phyloP scores from a whole-genome alignment of 2,797 vertebrate genomes.

The Hoplostethus atlanticus region DNA sequence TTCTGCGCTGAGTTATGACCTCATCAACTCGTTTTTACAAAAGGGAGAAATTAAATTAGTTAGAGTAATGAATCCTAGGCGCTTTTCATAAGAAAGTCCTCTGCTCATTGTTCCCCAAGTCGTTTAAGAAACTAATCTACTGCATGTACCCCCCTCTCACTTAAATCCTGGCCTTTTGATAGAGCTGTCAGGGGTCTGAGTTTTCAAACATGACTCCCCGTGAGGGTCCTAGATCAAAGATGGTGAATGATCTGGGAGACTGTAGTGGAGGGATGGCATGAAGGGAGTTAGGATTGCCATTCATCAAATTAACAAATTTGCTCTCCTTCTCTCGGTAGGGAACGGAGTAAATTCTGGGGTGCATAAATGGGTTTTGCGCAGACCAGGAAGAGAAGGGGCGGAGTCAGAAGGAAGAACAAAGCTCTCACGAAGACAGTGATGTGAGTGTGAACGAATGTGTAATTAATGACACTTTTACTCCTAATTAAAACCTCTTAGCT shows the following conservation, averaged over 20 bases:
- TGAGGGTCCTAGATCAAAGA: conserved; percentile 77
- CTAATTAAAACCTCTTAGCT: conserved; percentile 98
- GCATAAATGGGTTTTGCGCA: conserved; percentile 65
- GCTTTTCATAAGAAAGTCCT: conserved; percentile 75
- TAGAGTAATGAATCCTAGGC: conserved; percentile 82
- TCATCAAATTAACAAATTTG: conserved; percentile 81
- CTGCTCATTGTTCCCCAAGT: conserved; percentile 77
- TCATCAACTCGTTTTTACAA: conserved; percentile 83
- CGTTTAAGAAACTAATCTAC: conserved; percentile 81
- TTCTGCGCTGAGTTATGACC: conserved; percentile 81
- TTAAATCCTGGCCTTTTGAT: conserved; percentile 69
- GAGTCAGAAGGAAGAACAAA: conserved; percentile 50
- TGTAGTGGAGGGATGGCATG: conserved; percentile 56
- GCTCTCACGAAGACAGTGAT: conserved; percentile 61
- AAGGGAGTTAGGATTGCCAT: conserved; percentile 63
- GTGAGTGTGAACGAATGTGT: conserved; percentile 76
- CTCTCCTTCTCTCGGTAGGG: conserved; percentile 65
- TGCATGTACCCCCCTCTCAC: conserved; percentile 59
- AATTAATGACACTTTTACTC: conserved; percentile 93
- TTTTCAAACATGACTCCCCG: conserved; percentile 71
- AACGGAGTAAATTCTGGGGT: conserved; percentile 62
- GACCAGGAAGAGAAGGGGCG: conserved; percentile 61
- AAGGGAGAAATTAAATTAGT: conserved; percentile 86
- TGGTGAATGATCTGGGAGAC: conserved; percentile 72
- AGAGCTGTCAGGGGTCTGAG: conserved; percentile 69